Evolutionary conservation across 2,888 invertebrate species (phyloP).

Genomic region (Philereme vetulata): DNA sequence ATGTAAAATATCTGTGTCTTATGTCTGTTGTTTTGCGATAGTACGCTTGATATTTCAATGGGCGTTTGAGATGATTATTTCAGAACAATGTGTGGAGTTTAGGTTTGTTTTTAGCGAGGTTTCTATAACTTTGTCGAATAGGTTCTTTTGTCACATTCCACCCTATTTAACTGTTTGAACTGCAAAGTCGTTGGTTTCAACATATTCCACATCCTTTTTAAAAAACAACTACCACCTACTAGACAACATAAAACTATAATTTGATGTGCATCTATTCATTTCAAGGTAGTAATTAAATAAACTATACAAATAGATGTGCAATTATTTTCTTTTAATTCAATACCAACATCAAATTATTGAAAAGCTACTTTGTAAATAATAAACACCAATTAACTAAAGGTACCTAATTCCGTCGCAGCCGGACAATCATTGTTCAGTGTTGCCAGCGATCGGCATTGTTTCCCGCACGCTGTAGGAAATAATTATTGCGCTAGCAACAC

Average conservation of each 20-base stretch:
- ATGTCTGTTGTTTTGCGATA: conserved; percentile 45
- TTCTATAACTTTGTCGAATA: background rate
- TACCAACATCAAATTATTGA: no score
- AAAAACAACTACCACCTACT: no score
- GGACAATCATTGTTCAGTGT: conserved; percentile 65
- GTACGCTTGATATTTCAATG: conserved; percentile 23
- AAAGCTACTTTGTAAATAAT: conserved; percentile 4
- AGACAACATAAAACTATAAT: no score
- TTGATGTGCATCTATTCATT: no score
- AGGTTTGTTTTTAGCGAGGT: background rate
- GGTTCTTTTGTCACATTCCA: background rate
- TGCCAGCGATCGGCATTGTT: conserved; percentile 65
- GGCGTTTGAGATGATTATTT: conserved; percentile 12
- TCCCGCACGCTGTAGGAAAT: conserved; percentile 73
- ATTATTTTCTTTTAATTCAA: no score
- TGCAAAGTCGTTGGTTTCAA: no score
- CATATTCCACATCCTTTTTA: no score
- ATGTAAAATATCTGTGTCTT: conserved; percentile 50
- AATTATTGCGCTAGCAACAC: conserved; percentile 78
- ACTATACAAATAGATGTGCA: no score
- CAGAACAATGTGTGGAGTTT: background rate
- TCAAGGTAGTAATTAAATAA: no score
- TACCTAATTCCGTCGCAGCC: conserved; percentile 47
- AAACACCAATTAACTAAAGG: conserved; percentile 32
- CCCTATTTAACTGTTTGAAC: background rate